Evolutionary conservation across 2,797 vertebrate genomes (phyloP).

Genomic region (Notamacropus eugenii): DNA sequence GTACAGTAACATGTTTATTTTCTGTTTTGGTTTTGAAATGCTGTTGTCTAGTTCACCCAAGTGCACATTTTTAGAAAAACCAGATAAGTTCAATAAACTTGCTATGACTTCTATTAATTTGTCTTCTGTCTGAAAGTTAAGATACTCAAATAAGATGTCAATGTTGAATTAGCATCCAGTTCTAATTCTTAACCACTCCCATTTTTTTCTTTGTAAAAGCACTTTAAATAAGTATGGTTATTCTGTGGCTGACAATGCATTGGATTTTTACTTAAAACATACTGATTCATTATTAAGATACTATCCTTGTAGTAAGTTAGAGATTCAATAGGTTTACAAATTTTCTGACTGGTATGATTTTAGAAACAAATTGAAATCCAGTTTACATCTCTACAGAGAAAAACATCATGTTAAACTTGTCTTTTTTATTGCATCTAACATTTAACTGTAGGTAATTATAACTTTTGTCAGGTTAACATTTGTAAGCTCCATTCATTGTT

Average conservation of each 20-base stretch:
- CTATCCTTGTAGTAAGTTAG: slow-evolving; percentile 60
- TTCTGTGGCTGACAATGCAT: slow-evolving; percentile 38
- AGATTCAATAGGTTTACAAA: slow-evolving; percentile 48
- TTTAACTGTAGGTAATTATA: slow-evolving; percentile 54
- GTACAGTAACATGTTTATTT: not conserved
- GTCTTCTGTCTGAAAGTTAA: slow-evolving; percentile 54
- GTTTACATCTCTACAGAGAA: slow-evolving; percentile 66
- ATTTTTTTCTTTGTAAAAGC: slow-evolving; percentile 66
- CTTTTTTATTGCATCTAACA: slow-evolving; percentile 46
- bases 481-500: slow-evolving; percentile 61
- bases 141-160: slow-evolving; percentile 66
- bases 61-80: slow-evolving; percentile 73
- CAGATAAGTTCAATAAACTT: slow-evolving; percentile 57
- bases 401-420: slow-evolving; percentile 39
- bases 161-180: slow-evolving; percentile 86
- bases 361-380: slow-evolving; percentile 63
- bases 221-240: slow-evolving; percentile 69
- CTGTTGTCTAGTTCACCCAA: slow-evolving; percentile 70
- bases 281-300: slow-evolving; percentile 64
- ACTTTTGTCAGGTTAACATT: slow-evolving; percentile 69
- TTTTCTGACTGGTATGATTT: slow-evolving; percentile 62
- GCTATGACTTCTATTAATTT: slow-evolving; percentile 60
- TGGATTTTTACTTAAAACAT: slow-evolving; percentile 57
- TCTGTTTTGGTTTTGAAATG: slow-evolving; percentile 58
- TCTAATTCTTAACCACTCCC: slow-evolving; percentile 73